A percentile compares a stretch with the other conserved stretches of the same genome.
These are phyloP conservation scores for Plectropomus leopardus DNA, from an alignment of 2,113 vertebrate genomes.

Conservation along the genomic window DNA sequence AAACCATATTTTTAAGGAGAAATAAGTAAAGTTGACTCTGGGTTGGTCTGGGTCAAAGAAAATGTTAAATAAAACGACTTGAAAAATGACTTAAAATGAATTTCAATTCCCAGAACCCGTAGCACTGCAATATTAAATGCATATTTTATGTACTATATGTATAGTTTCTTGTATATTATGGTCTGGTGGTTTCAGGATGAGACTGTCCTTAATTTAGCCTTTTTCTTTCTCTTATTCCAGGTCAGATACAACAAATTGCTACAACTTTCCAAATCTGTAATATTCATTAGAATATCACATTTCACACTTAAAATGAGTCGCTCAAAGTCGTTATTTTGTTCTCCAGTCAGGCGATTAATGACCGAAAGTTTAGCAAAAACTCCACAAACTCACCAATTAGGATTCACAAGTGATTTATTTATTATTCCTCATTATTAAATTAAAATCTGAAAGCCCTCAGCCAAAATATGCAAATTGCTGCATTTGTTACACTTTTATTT, in stretches of 20 bases:
- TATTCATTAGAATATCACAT: conserved; percentile 24
- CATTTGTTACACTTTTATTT: background rate
- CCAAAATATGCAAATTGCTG: background rate
- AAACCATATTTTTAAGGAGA: too few species aligned
- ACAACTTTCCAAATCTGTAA: background rate
- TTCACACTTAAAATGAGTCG: background rate
- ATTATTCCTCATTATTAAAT: background rate
- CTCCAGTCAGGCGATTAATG: background rate
- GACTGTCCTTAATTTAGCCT: too few species aligned
- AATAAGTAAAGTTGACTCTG: too few species aligned
- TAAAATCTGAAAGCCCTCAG: conserved; percentile 4
- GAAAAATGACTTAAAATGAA: background rate
- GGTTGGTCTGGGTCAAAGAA: background rate
- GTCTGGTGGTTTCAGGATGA: conserved; percentile 14
- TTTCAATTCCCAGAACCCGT: background rate
- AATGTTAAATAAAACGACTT: background rate
- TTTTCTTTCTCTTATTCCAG: background rate
- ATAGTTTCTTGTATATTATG: conserved; percentile 5
- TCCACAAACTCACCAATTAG: background rate
- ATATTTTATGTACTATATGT: too few species aligned
- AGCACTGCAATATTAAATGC: too few species aligned
- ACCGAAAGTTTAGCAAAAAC: background rate
- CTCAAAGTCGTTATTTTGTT: background rate
- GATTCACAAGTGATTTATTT: background rate
- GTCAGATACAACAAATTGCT: background rate